Percentiles rank a stretch among this genome's conserved stretches.
Conservation (phyloP, 2,797 vertebrate species). For the Parauchenoglanis punctatus region DNA sequence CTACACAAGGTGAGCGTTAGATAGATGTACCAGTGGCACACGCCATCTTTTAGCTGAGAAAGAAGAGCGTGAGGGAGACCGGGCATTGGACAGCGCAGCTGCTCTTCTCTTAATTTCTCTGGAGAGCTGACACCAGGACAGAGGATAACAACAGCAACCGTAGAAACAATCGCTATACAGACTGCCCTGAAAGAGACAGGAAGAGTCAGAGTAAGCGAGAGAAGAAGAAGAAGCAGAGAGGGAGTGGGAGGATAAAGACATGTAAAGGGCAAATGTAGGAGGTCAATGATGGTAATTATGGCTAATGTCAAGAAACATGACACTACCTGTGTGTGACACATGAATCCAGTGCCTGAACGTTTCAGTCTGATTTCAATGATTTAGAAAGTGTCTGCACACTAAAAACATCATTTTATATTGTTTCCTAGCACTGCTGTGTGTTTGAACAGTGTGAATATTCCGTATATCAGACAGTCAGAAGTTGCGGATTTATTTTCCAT, state of each 20-base stretch:
- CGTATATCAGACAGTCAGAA: background rate
- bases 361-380: background rate
- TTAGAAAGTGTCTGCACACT: background rate
- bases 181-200: conserved; percentile 64
- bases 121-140: conserved; percentile 78
- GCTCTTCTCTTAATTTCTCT: conserved; percentile 74
- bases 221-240: background rate
- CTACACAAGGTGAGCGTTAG: conserved; percentile 18
- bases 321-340: background rate
- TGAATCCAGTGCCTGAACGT: background rate
- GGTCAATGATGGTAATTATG: background rate
- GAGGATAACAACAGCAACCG: conserved; percentile 74
- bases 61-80: conserved; percentile 38
- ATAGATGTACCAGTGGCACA: background rate
- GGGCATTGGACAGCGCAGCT: conserved; percentile 58
- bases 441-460: background rate
- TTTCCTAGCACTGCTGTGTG: background rate
- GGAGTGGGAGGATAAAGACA: background rate
- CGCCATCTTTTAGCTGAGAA: background rate
- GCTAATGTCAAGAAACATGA: conserved; percentile 8
- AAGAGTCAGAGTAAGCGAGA: conserved; percentile 31
- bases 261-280: background rate
- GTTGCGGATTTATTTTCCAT: background rate
- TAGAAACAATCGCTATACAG: conserved; percentile 75
- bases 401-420: background rate